Percentiles rank a stretch among this genome's conserved stretches.
phyloP scores from a whole-genome alignment of 2,113 vertebrate genomes.

The Turnix velox region DNA sequence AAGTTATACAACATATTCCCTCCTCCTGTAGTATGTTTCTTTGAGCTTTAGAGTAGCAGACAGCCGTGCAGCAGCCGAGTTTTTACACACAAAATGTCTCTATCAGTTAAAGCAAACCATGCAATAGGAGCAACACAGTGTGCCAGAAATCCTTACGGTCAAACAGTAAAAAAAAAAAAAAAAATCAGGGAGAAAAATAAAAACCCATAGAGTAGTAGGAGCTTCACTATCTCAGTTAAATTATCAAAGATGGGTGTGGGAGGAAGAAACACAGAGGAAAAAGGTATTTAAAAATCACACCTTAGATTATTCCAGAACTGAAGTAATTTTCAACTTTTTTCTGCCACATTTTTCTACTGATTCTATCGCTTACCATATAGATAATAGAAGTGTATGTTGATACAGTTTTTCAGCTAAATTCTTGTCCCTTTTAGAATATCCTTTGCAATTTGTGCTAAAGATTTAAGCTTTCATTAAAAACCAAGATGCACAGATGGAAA shows the following conservation, averaged over 20 bases:
- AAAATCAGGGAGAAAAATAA: not conserved
- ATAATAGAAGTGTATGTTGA: not conserved
- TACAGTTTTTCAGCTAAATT: not conserved
- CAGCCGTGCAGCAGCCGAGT: not conserved
- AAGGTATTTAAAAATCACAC: rapidly evolving
- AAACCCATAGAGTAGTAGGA: not conserved
- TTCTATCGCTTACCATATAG: not conserved
- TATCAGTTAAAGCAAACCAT: slow-evolving; percentile 3
- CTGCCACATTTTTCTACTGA: not conserved
- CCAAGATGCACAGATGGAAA: not conserved
- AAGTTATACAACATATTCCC: not conserved
- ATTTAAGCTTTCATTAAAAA: not conserved
- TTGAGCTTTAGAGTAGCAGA: slow-evolving; percentile 36
- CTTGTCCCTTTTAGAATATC: not conserved
- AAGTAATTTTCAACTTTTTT: not conserved
- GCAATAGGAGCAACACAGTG: not conserved
- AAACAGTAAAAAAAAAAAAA: not conserved
- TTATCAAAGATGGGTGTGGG: not conserved
- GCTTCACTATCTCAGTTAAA: not conserved
- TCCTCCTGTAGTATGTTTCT: not conserved
- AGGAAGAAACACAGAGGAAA: not conserved
- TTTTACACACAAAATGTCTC: slow-evolving; percentile 30
- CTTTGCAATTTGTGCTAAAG: not conserved
- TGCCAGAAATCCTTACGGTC: slow-evolving; percentile 24
- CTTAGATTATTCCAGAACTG: not conserved